phyloP scores from a whole-genome alignment of 2,797 vertebrate species.

The Scarus forsteni region DNA sequence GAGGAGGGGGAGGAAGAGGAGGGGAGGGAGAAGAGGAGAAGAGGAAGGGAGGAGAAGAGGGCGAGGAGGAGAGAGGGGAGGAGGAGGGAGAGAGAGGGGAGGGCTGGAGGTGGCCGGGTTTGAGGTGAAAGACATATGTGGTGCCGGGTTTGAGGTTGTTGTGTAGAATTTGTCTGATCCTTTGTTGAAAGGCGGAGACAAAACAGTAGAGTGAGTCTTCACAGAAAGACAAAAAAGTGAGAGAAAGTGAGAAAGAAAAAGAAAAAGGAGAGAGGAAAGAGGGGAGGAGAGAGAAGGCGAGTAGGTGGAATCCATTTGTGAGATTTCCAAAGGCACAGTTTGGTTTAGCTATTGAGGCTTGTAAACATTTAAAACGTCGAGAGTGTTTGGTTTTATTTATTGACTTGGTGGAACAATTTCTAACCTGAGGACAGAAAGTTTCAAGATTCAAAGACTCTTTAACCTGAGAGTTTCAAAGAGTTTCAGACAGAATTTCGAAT shows the following conservation, averaged over 20 bases:
- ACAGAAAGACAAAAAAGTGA: slow-evolving; percentile 12
- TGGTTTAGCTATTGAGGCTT: slow-evolving; percentile 17
- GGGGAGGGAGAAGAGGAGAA: slow-evolving; percentile 42
- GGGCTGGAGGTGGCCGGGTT: slow-evolving; percentile 85
- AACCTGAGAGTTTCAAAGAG: not conserved
- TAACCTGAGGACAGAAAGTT: slow-evolving; percentile 7
- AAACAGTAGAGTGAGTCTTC: too few relatives aligned
- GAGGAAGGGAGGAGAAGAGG: slow-evolving; percentile 41
- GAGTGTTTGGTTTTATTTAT: slow-evolving; percentile 12
- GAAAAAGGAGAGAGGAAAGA: not conserved
- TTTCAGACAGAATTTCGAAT: not conserved
- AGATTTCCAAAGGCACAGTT: slow-evolving; percentile 34
- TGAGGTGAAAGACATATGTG: slow-evolving; percentile 94
- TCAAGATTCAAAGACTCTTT: slow-evolving; percentile 7
- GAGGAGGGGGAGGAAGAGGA: slow-evolving; percentile 62
- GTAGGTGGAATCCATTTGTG: slow-evolving; percentile 54
- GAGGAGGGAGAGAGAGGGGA: slow-evolving; percentile 83
- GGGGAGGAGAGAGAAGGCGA: slow-evolving; percentile 19
- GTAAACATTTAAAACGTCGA: too few relatives aligned
- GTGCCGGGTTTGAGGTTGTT: slow-evolving; percentile 95
- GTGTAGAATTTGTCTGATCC: too few relatives aligned
- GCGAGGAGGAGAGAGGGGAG: slow-evolving; percentile 53
- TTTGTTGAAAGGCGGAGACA: too few relatives aligned
- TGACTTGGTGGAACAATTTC: not conserved
- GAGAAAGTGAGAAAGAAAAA: not conserved